Percentiles rank a stretch among this genome's conserved stretches.
Evolutionary conservation across 2,113 vertebrate species (phyloP).

Genomic region (Grallaria varia): DNA sequence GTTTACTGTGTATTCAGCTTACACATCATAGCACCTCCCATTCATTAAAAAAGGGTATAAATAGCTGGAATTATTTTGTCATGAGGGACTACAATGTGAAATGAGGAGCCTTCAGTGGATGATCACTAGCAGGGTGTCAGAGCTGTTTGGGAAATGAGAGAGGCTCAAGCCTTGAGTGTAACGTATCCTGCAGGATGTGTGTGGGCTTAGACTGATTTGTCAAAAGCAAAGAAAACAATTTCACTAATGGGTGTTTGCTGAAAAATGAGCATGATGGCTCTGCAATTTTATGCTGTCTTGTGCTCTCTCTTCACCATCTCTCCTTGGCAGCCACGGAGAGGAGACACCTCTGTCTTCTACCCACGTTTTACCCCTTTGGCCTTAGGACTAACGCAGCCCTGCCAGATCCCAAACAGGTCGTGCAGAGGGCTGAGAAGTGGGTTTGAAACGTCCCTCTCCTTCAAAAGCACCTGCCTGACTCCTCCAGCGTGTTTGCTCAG

Average conservation of each 20-base stretch:
- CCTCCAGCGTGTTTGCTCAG: neutral
- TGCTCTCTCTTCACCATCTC: neutral
- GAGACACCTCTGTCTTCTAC: neutral
- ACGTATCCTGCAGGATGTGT: neutral
- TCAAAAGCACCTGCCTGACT: neutral
- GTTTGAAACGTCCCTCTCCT: neutral
- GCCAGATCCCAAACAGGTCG: neutral
- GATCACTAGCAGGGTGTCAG: neutral
- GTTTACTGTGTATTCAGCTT: neutral
- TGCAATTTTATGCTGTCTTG: neutral
- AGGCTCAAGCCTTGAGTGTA: neutral
- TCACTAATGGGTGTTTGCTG: neutral
- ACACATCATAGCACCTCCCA: neutral
- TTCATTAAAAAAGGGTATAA: neutral
- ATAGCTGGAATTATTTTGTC: conserved; percentile 25
- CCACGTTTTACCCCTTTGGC: neutral
- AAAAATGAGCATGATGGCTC: neutral
- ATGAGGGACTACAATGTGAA: neutral
- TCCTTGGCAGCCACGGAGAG: neutral
- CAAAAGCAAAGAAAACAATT: neutral
- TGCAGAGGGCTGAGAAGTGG: neutral
- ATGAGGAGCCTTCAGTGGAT: neutral
- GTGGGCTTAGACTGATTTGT: neutral
- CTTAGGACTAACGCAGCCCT: neutral
- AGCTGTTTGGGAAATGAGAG: neutral